phyloP scores from a whole-genome alignment of 1,140 invertebrate species.

The Euglossa dilemma region DNA sequence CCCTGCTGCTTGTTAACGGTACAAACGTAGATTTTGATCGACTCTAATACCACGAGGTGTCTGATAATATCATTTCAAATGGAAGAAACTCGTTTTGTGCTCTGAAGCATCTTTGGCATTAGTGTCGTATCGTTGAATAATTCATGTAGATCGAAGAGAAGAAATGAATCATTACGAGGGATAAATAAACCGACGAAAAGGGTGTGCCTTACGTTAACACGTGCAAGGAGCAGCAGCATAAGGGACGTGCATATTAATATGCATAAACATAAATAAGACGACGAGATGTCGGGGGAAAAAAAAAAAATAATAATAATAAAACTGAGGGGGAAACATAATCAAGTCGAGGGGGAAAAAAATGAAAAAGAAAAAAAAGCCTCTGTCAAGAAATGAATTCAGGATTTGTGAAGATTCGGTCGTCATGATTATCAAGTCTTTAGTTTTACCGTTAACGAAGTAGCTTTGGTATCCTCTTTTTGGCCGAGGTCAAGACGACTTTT shows the following conservation, averaged over 20 bases:
- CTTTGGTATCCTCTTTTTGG: slow-evolving; percentile 67
- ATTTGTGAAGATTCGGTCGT: slow-evolving; percentile 46
- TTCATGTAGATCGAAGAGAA: slow-evolving; percentile 66
- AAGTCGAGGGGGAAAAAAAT: not conserved
- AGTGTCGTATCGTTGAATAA: slow-evolving; percentile 68
- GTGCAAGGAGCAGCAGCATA: slow-evolving; percentile 25
- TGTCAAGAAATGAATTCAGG: slow-evolving; percentile 28
- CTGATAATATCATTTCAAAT: not conserved
- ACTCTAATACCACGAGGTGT: slow-evolving; percentile 67
- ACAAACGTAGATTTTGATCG: slow-evolving; percentile 72
- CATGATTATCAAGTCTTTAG: slow-evolving; percentile 71
- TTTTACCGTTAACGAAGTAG: slow-evolving; percentile 78
- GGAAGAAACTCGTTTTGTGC: not conserved
- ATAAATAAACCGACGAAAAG: slow-evolving; percentile 29
- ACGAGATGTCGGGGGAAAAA: slow-evolving; percentile 32
- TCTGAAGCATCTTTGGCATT: slow-evolving; percentile 62
- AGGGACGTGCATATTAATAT: slow-evolving; percentile 29
- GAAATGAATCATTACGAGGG: slow-evolving; percentile 34
- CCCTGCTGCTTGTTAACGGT: slow-evolving; percentile 78
- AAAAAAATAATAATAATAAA: slow-evolving; percentile 5
- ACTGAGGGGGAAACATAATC: slow-evolving; percentile 30
- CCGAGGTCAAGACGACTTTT: slow-evolving; percentile 55
- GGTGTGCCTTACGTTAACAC: slow-evolving; percentile 30
- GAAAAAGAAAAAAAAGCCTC: not conserved
- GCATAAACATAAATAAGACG: slow-evolving; percentile 7